A percentile compares a stretch with the other conserved stretches of the same genome.
These are phyloP conservation scores for Thera obeliscata DNA, from an alignment of 2,888 invertebrate genomes.

Conservation along the genomic window DNA sequence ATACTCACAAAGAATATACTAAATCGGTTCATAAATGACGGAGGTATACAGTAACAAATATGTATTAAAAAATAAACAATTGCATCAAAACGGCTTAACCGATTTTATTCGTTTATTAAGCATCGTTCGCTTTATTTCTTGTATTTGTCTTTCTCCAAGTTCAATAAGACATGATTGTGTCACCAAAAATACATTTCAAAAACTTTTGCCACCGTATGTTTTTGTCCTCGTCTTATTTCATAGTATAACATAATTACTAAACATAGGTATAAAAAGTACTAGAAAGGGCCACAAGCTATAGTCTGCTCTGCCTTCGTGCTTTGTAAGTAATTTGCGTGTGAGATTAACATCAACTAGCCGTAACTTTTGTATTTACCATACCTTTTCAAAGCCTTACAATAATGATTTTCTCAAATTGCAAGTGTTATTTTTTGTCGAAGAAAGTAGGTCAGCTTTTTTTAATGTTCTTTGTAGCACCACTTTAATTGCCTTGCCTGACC, in stretches of 20 bases:
- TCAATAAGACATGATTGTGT: not conserved
- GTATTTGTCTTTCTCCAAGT: no score
- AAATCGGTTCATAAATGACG: no score
- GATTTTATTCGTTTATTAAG: no score
- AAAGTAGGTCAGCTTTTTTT: constrained; percentile 35
- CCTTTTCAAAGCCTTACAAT: constrained; percentile 43
- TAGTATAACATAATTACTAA: not conserved
- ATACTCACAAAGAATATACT: no score
- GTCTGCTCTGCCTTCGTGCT: constrained; percentile 40
- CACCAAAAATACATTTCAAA: not conserved
- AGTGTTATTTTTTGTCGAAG: constrained; percentile 33
- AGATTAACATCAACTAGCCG: constrained; percentile 50
- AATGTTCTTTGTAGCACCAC: constrained; percentile 24
- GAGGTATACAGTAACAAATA: no score
- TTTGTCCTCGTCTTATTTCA: constrained; percentile 21
- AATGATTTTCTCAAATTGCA: constrained; percentile 43
- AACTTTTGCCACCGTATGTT: constrained; percentile 17
- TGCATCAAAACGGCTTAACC: no score
- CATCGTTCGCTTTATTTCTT: not conserved
- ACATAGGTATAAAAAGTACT: constrained; percentile 3
- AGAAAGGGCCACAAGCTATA: constrained; percentile 14
- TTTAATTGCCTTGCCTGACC: constrained; percentile 28
- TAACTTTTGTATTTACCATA: constrained; percentile 46
- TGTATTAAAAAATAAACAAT: no score
- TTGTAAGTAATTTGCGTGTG: constrained; percentile 62